These are phyloP conservation scores for Pterocles gutturalis DNA, from an alignment of 2,113 vertebrate species.

Conservation along the genomic window DNA sequence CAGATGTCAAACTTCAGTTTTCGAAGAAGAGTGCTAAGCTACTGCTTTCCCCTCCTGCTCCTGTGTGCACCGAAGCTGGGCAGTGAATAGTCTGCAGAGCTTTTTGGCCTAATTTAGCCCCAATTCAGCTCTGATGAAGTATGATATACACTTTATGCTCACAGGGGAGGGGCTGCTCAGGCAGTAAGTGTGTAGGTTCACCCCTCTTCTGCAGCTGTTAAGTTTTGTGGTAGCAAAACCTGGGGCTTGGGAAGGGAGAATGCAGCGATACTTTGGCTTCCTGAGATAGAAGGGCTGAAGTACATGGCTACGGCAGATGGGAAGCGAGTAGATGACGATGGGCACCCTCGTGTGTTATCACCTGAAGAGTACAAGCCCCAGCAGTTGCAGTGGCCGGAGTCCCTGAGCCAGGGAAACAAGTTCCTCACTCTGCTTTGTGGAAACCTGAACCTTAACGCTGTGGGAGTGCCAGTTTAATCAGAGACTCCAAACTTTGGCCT, in stretches of 20 bases:
- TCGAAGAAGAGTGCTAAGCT: neutral
- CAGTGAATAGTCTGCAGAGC: neutral
- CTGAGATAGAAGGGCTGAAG: neutral
- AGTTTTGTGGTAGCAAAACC: neutral
- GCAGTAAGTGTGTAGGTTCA: neutral
- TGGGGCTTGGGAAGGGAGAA: neutral
- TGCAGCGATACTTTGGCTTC: neutral
- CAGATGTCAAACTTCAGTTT: neutral
- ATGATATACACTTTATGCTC: neutral
- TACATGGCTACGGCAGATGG: fast-evolving
- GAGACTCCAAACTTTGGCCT: neutral
- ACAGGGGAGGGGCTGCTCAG: neutral
- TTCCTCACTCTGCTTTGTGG: neutral
- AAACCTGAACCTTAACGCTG: neutral
- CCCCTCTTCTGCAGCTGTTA: fast-evolving
- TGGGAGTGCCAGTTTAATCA: neutral
- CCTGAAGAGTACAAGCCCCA: neutral
- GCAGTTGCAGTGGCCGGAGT: neutral
- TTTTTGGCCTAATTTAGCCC: neutral
- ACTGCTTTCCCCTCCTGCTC: neutral
- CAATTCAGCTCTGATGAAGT: neutral
- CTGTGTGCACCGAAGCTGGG: neutral
- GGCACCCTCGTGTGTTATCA: neutral
- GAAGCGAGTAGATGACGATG: fast-evolving
- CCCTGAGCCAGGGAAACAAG: neutral